phyloP scores from a whole-genome alignment of 2,888 invertebrate species.

The Temnothorax rugatulus region DNA sequence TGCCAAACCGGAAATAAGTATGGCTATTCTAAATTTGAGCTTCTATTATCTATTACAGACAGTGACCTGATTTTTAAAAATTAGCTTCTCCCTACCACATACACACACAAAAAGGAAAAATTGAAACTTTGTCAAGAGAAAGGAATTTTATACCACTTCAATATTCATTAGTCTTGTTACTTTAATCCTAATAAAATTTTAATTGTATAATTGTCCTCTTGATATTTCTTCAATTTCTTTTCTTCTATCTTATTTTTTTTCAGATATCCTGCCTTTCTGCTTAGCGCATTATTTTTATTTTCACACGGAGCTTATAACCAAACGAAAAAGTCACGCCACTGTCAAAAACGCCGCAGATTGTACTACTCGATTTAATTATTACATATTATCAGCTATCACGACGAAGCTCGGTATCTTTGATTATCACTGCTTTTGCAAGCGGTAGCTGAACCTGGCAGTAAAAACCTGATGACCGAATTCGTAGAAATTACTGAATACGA shows the following conservation, averaged over 20 bases:
- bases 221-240: constrained; percentile 8
- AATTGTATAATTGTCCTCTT: constrained; percentile 11
- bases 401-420: constrained; percentile 48
- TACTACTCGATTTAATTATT: constrained; percentile 23
- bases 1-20: constrained; percentile 23
- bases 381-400: constrained; percentile 28
- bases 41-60: constrained; percentile 28
- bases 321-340: constrained; percentile 30
- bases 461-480: constrained; percentile 45
- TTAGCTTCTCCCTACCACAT: not conserved
- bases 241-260: not conserved
- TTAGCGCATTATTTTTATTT: not conserved
- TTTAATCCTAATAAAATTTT: constrained; percentile 17
- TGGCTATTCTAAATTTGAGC: constrained; percentile 33
- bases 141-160: not conserved
- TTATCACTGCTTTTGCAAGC: constrained; percentile 53
- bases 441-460: constrained; percentile 33
- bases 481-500: not conserved
- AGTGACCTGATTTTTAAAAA: constrained; percentile 27
- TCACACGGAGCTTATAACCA: not conserved
- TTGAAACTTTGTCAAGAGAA: not conserved
- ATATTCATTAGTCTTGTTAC: constrained; percentile 1
- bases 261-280: not conserved
- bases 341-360: constrained; percentile 19
- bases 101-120: not conserved